These are phyloP conservation scores for Esox masquinongy DNA, from an alignment of 2,797 vertebrate species.

Conservation along the genomic window DNA sequence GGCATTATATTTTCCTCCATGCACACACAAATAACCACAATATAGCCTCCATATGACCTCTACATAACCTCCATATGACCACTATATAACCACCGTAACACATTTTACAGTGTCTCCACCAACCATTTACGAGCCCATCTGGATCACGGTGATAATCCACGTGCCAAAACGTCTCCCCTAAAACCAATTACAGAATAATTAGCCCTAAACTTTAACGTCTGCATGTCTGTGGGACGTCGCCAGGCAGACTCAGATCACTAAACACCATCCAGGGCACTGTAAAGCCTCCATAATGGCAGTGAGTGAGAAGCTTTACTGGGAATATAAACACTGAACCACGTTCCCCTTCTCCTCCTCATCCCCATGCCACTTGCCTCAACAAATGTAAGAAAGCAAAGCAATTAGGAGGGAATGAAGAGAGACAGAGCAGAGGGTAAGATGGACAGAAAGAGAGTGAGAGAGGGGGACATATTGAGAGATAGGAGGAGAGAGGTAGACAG, in stretches of 20 bases:
- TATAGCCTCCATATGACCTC: too few species aligned
- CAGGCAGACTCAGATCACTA: not conserved
- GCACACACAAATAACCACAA: too few species aligned
- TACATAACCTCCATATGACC: too few species aligned
- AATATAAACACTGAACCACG: not conserved
- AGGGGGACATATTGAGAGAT: not conserved
- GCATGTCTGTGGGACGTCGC: not conserved
- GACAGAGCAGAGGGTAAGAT: not conserved
- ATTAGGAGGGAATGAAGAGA: constrained; percentile 12
- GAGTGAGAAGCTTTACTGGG: not conserved
- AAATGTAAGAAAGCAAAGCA: constrained; percentile 29
- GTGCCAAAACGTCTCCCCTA: not conserved
- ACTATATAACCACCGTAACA: not conserved
- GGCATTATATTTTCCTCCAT: not conserved
- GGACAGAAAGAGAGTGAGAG: too few species aligned
- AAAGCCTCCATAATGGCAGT: not conserved
- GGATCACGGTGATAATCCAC: not conserved
- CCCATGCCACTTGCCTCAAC: constrained; percentile 14
- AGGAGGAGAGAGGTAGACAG: not conserved
- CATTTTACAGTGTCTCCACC: not conserved
- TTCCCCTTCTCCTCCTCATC: constrained; percentile 15
- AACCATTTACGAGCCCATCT: not conserved
- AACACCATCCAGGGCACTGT: not conserved
- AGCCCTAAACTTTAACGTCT: not conserved
- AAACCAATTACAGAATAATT: not conserved